A percentile compares a stretch with the other conserved stretches of the same genome.
These are phyloP conservation scores for Gouania willdenowi DNA, from an alignment of 2,797 vertebrate species.

Conservation along the genomic window DNA sequence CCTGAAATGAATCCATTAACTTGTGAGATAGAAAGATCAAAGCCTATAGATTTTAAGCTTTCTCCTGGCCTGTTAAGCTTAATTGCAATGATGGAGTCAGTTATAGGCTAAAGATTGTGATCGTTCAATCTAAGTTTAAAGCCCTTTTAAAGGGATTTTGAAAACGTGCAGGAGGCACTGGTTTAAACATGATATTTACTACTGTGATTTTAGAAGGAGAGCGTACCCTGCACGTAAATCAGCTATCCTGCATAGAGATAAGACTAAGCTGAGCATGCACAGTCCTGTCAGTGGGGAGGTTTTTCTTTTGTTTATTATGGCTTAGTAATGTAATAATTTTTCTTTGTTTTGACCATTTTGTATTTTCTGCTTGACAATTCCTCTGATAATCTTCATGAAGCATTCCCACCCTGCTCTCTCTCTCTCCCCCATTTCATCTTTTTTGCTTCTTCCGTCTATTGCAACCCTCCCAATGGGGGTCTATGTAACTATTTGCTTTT, in stretches of 20 bases:
- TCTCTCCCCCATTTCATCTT: slow-evolving; percentile 6
- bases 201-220: slow-evolving; percentile 34
- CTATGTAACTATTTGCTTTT: slow-evolving; percentile 60
- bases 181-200: slow-evolving; percentile 28
- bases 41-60: slow-evolving; percentile 6
- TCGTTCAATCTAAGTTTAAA: slow-evolving; percentile 9
- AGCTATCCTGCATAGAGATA: slow-evolving; percentile 36
- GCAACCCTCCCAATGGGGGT: slow-evolving; percentile 38
- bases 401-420: background rate
- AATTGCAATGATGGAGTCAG: slow-evolving; percentile 4
- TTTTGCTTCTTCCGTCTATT: slow-evolving; percentile 45
- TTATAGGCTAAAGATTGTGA: background rate
- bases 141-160: background rate
- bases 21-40: slow-evolving; percentile 1
- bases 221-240: slow-evolving; percentile 38
- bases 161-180: slow-evolving; percentile 6
- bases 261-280: slow-evolving; percentile 41
- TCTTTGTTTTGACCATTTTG: slow-evolving; percentile 56
- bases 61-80: slow-evolving; percentile 14
- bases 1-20: slow-evolving; percentile 1
- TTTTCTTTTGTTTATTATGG: slow-evolving; percentile 23
- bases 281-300: slow-evolving; percentile 32
- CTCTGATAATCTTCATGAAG: slow-evolving; percentile 56
- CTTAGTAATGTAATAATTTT: slow-evolving; percentile 27
- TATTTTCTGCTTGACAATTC: slow-evolving; percentile 56